Percentiles rank a stretch among this genome's conserved stretches.
These are phyloP conservation scores for Agrochola circellaris DNA, from an alignment of 2,888 invertebrate species.

Conservation along the genomic window DNA sequence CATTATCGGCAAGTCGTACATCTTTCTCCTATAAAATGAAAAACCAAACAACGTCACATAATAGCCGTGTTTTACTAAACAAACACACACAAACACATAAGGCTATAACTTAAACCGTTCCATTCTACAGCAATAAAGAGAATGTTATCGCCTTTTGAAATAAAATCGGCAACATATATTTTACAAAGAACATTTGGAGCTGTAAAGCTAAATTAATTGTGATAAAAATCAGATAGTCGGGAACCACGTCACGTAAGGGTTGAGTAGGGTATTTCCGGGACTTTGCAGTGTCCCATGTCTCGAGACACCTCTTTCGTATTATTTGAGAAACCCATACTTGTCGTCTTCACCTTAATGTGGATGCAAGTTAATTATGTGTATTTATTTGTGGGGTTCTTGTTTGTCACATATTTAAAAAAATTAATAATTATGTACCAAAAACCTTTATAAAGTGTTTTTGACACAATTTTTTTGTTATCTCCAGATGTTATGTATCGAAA, in stretches of 20 bases:
- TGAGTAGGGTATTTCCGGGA: constrained; percentile 72
- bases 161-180: constrained; percentile 48
- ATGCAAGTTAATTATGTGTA: constrained; percentile 18
- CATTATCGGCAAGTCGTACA: not conserved
- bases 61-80: not conserved
- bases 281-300: constrained; percentile 64
- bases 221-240: constrained; percentile 71
- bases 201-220: constrained; percentile 71
- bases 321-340: constrained; percentile 57
- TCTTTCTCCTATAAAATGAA: not conserved
- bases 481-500: not conserved
- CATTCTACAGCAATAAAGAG: constrained; percentile 20
- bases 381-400: not conserved
- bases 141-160: constrained; percentile 38
- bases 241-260: constrained; percentile 72
- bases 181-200: constrained; percentile 41
- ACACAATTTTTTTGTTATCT: not conserved
- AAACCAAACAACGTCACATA: not conserved
- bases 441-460: not conserved
- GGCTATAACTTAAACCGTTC: constrained; percentile 4
- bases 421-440: not conserved
- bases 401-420: not conserved
- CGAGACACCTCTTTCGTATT: constrained; percentile 64
- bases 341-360: constrained; percentile 13
- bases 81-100: not conserved